These are phyloP conservation scores for Pseudomugil gertrudae DNA, from an alignment of 2,797 vertebrate genomes.

Conservation along the genomic window DNA sequence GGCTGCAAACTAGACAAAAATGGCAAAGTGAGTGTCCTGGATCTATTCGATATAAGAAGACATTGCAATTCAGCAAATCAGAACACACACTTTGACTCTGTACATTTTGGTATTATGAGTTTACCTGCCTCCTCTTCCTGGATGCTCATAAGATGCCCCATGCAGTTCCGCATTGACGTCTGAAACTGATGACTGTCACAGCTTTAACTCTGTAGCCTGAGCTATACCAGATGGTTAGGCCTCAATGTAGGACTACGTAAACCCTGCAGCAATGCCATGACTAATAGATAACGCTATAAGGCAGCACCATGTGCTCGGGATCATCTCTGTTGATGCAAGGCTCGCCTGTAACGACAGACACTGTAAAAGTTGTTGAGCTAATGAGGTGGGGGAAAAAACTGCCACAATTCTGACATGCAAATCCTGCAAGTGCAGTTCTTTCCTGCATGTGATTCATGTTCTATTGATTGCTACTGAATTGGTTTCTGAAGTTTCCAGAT, in stretches of 20 bases:
- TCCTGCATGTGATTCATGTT: neutral
- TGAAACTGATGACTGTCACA: conserved; percentile 56
- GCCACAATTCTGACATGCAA: neutral
- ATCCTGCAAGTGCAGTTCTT: conserved; percentile 4
- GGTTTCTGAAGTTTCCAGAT: neutral
- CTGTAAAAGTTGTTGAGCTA: conserved; percentile 22
- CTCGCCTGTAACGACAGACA: conserved; percentile 23
- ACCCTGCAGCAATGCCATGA: conserved; percentile 76
- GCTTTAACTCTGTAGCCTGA: conserved; percentile 55
- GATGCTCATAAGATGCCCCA: conserved; percentile 1
- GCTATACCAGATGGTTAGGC: conserved; percentile 75
- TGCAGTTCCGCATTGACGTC: conserved; percentile 7
- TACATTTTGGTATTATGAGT: neutral
- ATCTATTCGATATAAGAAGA: neutral
- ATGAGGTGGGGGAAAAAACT: conserved; percentile 19
- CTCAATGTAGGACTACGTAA: conserved; percentile 68
- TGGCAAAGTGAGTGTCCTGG: neutral
- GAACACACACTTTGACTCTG: neutral
- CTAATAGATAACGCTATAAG: conserved; percentile 74
- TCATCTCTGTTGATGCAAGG: conserved; percentile 27
- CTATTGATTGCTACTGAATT: neutral
- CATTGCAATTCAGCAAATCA: neutral
- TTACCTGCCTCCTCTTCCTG: neutral
- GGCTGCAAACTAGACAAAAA: neutral
- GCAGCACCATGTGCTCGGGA: conserved; percentile 63